Conservation (phyloP, 2,797 vertebrate species). For the Acipenser ruthenus region DNA sequence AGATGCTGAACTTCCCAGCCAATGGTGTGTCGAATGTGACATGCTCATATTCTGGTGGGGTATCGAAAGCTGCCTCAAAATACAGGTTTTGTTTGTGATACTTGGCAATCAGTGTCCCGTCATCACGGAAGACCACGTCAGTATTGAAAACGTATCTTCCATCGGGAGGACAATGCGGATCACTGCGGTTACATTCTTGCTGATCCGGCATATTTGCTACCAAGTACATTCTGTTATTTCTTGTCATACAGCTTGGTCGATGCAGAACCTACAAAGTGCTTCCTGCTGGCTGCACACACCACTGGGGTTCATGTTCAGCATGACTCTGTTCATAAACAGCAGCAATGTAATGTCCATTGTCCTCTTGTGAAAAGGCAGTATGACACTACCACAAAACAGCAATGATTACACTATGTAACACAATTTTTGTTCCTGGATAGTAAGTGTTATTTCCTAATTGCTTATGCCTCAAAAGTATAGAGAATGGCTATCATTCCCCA, state of each 20-base stretch:
- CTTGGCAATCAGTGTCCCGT: constrained; percentile 65
- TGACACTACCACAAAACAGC: constrained; percentile 6
- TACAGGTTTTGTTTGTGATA: constrained; percentile 88
- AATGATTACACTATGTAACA: too few species aligned
- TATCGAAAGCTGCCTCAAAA: constrained; percentile 73
- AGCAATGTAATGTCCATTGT: constrained; percentile 51
- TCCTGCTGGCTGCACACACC: constrained; percentile 44
- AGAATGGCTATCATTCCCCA: too few species aligned
- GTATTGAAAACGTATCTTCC: constrained; percentile 90
- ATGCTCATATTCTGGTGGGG: constrained; percentile 52
- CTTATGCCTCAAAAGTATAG: too few species aligned
- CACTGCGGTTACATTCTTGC: constrained; percentile 55
- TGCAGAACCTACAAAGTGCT: constrained; percentile 71
- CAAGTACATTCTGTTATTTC: constrained; percentile 66
- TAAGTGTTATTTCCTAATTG: too few species aligned
- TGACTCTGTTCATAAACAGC: constrained; percentile 75
- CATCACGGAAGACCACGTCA: constrained; percentile 65
- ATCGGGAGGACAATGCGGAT: constrained; percentile 68
- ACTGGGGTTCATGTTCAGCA: constrained; percentile 57
- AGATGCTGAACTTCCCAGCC: constrained; percentile 77
- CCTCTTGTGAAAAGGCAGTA: not conserved
- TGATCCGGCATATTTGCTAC: constrained; percentile 81
- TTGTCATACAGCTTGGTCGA: constrained; percentile 83
- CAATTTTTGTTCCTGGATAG: too few species aligned
- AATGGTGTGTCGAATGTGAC: constrained; percentile 78